phyloP scores from a whole-genome alignment of 92 coral and sea anemone species.

The Zoanthus sansibaricus region DNA sequence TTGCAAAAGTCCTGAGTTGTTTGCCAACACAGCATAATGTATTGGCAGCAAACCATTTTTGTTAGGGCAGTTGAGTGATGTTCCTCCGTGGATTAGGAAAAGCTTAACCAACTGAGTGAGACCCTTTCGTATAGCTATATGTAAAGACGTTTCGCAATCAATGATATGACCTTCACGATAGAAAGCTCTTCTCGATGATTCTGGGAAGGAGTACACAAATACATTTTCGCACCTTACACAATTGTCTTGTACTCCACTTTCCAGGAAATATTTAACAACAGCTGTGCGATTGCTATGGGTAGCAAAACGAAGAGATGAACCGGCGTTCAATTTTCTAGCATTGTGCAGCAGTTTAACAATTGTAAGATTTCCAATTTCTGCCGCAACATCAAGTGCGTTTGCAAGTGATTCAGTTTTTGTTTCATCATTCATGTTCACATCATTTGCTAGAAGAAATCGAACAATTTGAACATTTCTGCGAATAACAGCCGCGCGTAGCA shows the following conservation, averaged over 20 bases:
- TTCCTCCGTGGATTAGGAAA: not conserved
- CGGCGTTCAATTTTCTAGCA: not conserved
- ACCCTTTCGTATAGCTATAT: slow-evolving; percentile 20
- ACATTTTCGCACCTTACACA: not conserved
- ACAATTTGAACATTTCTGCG: slow-evolving; percentile 43
- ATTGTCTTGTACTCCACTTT: slow-evolving; percentile 31
- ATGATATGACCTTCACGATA: slow-evolving; percentile 19
- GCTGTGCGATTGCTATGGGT: slow-evolving; percentile 11
- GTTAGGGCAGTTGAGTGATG: slow-evolving; percentile 7
- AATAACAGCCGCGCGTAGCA: slow-evolving; percentile 56
- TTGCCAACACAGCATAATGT: slow-evolving; percentile 33
- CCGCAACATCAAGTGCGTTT: slow-evolving; percentile 14
- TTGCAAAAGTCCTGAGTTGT: not conserved
- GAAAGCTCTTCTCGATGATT: not conserved
- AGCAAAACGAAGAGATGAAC: slow-evolving; percentile 9
- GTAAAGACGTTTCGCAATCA: slow-evolving; percentile 12
- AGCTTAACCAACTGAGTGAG: not conserved
- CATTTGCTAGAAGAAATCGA: slow-evolving; percentile 46
- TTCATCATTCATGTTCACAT: not conserved
- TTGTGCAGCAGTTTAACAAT: slow-evolving; percentile 10
- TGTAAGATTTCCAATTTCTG: not conserved
- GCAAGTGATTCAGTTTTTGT: not conserved
- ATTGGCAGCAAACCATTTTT: slow-evolving; percentile 16
- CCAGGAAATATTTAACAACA: slow-evolving; percentile 5
- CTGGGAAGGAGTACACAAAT: not conserved